Evolutionary conservation across 53 echinoderm and acorn worm species (phyloP).

Genomic region (Actinopyga echinites): DNA sequence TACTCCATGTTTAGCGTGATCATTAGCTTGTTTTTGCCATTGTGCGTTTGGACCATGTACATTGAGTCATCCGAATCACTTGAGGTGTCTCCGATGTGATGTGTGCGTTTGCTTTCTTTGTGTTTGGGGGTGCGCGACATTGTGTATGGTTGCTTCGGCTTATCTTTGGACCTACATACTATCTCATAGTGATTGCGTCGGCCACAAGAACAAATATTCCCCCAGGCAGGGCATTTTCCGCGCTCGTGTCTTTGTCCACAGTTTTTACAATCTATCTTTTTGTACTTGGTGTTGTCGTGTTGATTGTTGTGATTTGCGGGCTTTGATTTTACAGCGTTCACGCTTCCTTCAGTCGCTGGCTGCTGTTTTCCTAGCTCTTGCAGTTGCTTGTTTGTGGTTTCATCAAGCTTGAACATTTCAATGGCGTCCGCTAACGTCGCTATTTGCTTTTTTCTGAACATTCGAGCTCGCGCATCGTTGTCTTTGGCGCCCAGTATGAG

Average conservation of each 20-base stretch:
- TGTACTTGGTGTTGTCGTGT: background rate
- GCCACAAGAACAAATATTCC: conserved; percentile 32
- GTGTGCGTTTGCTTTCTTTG: conserved; percentile 23
- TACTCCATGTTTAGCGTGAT: background rate
- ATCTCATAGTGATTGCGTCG: conserved; percentile 25
- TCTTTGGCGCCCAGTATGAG: conserved; percentile 6
- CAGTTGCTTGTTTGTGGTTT: conserved; percentile 14
- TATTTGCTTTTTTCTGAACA: conserved; percentile 25
- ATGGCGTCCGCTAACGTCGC: conserved; percentile 20
- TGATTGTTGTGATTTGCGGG: background rate
- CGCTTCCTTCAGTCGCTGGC: background rate
- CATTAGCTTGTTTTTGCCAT: conserved; percentile 23
- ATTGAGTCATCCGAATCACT: conserved; percentile 1
- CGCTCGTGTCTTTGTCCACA: conserved; percentile 30
- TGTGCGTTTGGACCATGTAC: background rate
- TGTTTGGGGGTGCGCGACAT: background rate
- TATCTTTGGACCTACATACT: conserved; percentile 23
- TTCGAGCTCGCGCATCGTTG: conserved; percentile 13
- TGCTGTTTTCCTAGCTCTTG: no score
- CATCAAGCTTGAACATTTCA: conserved; percentile 34
- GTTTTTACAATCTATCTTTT: conserved; percentile 25
- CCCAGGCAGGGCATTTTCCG: conserved; percentile 20
- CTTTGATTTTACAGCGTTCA: background rate
- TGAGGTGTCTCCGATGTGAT: conserved; percentile 5
- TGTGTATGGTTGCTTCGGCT: background rate